These are phyloP conservation scores for Homarus gammarus DNA, from an alignment of 2,888 invertebrate species.

Conservation along the genomic window DNA sequence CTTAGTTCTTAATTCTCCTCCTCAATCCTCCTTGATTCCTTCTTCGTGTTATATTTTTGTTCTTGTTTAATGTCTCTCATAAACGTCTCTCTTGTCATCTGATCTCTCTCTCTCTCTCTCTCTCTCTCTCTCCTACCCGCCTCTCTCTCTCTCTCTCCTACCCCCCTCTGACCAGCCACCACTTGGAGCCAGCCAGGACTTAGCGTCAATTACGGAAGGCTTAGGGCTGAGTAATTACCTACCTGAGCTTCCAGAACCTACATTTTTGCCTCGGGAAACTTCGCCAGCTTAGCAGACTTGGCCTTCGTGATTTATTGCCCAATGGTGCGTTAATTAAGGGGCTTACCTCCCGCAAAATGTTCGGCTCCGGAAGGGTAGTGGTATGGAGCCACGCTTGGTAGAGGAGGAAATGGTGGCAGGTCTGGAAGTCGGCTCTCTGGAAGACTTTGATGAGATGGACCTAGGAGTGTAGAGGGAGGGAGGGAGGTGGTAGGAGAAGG, in stretches of 20 bases:
- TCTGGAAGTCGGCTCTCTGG: neutral
- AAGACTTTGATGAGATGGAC: neutral
- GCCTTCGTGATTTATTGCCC: conserved; percentile 66
- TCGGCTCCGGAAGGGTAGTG: neutral
- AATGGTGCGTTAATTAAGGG: conserved; percentile 66
- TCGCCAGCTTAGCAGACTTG: conserved; percentile 52
- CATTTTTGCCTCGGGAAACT: conserved; percentile 40
- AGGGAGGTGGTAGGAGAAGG: neutral
- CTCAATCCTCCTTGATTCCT: neutral
- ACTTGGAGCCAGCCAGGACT: conserved; percentile 33
- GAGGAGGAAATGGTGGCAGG: conserved; percentile 4
- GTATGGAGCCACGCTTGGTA: neutral
- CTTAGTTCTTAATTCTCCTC: neutral
- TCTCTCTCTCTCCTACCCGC: neutral
- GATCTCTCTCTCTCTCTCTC: conserved; percentile 1
- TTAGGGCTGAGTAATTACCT: conserved; percentile 63
- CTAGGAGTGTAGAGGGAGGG: neutral
- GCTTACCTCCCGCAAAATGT: conserved; percentile 62
- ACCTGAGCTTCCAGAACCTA: conserved; percentile 49
- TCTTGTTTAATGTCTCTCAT: neutral
- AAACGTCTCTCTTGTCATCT: neutral
- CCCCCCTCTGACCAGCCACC: neutral
- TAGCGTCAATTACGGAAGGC: conserved; percentile 64
- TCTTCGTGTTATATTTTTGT: neutral
- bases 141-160: neutral